phyloP scores from a whole-genome alignment of 2,888 invertebrate species.

The Acanthosepion pharaonis region DNA sequence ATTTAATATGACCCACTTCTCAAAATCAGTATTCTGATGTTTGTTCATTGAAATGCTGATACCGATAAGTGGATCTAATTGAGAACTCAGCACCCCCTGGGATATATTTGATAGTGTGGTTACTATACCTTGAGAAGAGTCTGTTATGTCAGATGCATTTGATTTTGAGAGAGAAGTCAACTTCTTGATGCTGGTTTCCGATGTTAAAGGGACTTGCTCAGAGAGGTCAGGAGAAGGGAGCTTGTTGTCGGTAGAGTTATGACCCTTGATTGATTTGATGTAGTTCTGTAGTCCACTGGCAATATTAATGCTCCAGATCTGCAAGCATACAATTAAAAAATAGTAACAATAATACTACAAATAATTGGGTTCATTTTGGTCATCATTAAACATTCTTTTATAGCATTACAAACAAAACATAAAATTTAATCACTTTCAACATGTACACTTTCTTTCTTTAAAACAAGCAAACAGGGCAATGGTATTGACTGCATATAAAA shows the following conservation, averaged over 20 bases:
- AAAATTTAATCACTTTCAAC: no score
- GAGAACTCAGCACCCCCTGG: no score
- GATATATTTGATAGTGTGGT: not conserved
- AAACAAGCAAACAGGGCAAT: no score
- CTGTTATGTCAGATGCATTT: not conserved
- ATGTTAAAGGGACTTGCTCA: not conserved
- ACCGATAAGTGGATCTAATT: no score
- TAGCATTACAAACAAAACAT: no score
- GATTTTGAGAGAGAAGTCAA: not conserved
- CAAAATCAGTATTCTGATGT: no score
- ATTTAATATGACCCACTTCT: no score
- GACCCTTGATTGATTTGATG: not conserved
- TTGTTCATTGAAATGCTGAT: no score
- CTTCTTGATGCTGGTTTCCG: not conserved
- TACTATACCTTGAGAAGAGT: not conserved
- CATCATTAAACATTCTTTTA: no score
- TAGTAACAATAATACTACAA: not conserved
- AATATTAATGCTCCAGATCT: conserved; percentile 33
- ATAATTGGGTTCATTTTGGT: not conserved
- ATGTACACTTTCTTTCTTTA: no score
- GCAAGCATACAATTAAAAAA: not conserved
- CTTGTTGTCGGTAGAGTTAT: not conserved
- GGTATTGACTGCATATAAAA: no score
- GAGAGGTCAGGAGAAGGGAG: conserved; percentile 9
- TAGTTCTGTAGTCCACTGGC: not conserved